Evolutionary conservation across 2,113 vertebrate genomes (phyloP), one percentile per base, ranked within the genome.

Genomic region (Thermophis baileyi): DNA sequence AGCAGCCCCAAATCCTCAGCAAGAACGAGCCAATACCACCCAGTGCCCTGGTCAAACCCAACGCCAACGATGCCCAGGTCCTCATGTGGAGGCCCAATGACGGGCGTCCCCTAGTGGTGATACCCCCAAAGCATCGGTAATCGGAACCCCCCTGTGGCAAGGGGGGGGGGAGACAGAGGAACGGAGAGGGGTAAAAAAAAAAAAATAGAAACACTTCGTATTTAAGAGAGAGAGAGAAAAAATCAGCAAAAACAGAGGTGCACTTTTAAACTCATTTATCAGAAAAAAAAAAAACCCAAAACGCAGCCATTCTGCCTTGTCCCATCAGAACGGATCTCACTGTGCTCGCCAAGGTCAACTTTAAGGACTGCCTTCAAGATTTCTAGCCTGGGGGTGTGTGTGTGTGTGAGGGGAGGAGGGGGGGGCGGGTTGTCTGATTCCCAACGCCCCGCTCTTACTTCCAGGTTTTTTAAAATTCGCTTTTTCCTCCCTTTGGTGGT

Each of bases 11-110:
- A 93, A 97, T 99, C 95, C 98, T 99, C 74, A 98, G 95, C 97
- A 99, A 98, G 97, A 99, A 99, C 0, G 99, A 99, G 96, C 97
- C 98, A 95, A 99, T 99, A 96, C 98, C 98, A 16, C 93, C 98
- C 57, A 99, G 99, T 46, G 99, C 99, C 97, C 98, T 99, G 97
- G 98, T 98, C 97, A 99, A 99, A 96, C 99, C 99, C 96, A 99
- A 99, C 14, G 99, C 99, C 98, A 99, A 99, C 3, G 99, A 99
- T 2, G 99, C 99, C 89, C 99, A 99, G 98, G 99, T 99, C 95
- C 99, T 99, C 95, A 99, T 99, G 99, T 99, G 99, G 99, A 98
- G 99, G 97, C 99, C 99, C 97, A 98, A 98, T 95, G 98, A 96
- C 0, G 98, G 99, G 92, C 97, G 97, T 47, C 98, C 99, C 0